These are phyloP conservation scores for Melanophora roralis DNA, from an alignment of 2,888 invertebrate species.

Conservation along the genomic window DNA sequence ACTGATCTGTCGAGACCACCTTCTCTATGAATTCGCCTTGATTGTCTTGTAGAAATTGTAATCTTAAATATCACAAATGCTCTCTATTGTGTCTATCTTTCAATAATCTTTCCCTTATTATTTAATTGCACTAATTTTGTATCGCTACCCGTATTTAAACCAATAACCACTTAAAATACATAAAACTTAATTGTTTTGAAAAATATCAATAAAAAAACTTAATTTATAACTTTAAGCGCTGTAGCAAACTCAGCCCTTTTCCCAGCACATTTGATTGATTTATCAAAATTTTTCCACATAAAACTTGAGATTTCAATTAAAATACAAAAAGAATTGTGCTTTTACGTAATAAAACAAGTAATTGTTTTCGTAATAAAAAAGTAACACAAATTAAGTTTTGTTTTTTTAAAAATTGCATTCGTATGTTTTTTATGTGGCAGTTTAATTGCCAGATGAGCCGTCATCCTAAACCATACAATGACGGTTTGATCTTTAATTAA, in stretches of 20 bases:
- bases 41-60: no score
- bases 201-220: background rate
- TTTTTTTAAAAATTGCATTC: slow-evolving; percentile 26
- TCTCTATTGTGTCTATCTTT: no score
- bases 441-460: background rate
- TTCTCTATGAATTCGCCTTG: no score
- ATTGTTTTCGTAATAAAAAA: slow-evolving; percentile 9
- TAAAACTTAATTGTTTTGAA: background rate
- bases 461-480: background rate
- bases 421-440: background rate
- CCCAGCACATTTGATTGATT: slow-evolving; percentile 30
- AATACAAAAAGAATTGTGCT: slow-evolving; percentile 12
- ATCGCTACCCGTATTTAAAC: background rate
- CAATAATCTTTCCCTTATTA: no score
- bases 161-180: background rate
- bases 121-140: background rate
- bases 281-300: slow-evolving; percentile 23
- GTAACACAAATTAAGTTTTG: background rate
- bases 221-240: slow-evolving; percentile 7
- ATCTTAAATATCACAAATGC: no score
- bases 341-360: background rate
- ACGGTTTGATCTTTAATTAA: background rate
- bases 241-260: background rate
- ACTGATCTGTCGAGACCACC: no score
- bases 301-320: slow-evolving; percentile 20